These are phyloP conservation scores for Rhinolophus ferrumequinum DNA, from an alignment of 2,113 vertebrate genomes.

Conservation along the genomic window DNA sequence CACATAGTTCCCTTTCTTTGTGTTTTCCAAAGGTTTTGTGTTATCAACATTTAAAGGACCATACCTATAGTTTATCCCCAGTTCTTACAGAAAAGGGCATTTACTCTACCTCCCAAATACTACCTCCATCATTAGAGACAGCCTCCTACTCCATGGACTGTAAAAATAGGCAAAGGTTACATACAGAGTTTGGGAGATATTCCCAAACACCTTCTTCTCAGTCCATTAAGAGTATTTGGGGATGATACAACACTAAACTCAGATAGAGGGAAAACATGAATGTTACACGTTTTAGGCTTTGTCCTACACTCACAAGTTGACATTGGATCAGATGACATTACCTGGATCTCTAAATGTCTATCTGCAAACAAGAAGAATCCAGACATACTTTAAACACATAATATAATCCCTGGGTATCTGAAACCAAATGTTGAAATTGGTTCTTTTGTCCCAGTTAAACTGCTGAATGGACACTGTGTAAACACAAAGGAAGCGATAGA, in stretches of 20 bases:
- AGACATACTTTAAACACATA: slow-evolving; percentile 1
- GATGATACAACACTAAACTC: background rate
- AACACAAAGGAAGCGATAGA: slow-evolving; percentile 53
- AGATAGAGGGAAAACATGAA: background rate
- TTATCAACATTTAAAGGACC: background rate
- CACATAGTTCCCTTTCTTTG: background rate
- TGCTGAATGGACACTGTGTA: slow-evolving; percentile 63
- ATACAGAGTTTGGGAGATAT: background rate
- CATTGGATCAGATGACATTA: background rate
- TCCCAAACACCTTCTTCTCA: background rate
- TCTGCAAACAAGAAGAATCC: background rate
- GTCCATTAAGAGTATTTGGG: background rate
- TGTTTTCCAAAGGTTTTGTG: background rate
- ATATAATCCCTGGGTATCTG: slow-evolving; percentile 41
- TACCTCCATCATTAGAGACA: background rate
- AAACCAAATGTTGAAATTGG: slow-evolving; percentile 65
- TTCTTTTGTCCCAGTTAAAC: slow-evolving; percentile 53
- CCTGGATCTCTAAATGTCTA: background rate
- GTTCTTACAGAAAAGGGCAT: background rate
- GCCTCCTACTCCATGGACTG: background rate
- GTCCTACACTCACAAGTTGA: background rate
- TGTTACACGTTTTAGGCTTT: background rate
- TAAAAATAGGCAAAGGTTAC: background rate
- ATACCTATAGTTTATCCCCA: background rate
- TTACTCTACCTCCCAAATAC: background rate